These are phyloP conservation scores for Eupsilia transversa DNA, from an alignment of 2,888 invertebrate genomes.

Conservation along the genomic window DNA sequence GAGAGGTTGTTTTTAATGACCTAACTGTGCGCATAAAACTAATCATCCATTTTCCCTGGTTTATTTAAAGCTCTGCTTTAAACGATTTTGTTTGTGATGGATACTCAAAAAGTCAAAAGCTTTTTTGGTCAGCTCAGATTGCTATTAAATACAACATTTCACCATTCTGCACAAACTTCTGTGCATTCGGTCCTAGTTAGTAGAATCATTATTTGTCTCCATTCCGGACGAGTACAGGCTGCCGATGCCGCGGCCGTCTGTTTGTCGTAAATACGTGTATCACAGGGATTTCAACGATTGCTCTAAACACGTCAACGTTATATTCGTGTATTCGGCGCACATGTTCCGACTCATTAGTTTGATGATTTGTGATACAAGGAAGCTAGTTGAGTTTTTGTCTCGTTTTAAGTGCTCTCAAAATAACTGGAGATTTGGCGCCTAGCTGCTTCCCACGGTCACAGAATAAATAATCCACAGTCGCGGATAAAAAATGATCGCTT, in stretches of 20 bases:
- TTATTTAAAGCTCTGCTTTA: not conserved
- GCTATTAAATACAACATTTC: not conserved
- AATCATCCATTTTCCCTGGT: not conserved
- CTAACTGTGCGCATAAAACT: conserved; percentile 1
- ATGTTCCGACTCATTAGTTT: conserved; percentile 41
- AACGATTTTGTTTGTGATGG: not conserved
- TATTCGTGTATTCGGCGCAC: conserved; percentile 14
- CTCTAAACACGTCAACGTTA: conserved; percentile 1
- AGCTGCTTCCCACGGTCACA: not conserved
- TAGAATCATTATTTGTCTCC: not conserved
- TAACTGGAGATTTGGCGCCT: conserved; percentile 12
- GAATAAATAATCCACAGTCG: too few species aligned
- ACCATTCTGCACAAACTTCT: too few species aligned
- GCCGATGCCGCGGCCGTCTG: not conserved
- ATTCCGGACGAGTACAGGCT: not conserved
- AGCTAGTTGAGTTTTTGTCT: conserved; percentile 23
- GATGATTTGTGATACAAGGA: conserved; percentile 41
- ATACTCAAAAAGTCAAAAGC: not conserved
- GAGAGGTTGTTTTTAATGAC: not conserved
- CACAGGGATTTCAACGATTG: conserved; percentile 11
- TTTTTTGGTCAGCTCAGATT: not conserved
- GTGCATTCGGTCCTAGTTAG: not conserved
- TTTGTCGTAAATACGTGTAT: conserved; percentile 19
- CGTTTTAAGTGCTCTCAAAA: conserved; percentile 39
- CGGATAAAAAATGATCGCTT: conserved; percentile 12